Conservation (phyloP, 2,113 vertebrate genomes). For the Pelvicachromis taeniatus region DNA sequence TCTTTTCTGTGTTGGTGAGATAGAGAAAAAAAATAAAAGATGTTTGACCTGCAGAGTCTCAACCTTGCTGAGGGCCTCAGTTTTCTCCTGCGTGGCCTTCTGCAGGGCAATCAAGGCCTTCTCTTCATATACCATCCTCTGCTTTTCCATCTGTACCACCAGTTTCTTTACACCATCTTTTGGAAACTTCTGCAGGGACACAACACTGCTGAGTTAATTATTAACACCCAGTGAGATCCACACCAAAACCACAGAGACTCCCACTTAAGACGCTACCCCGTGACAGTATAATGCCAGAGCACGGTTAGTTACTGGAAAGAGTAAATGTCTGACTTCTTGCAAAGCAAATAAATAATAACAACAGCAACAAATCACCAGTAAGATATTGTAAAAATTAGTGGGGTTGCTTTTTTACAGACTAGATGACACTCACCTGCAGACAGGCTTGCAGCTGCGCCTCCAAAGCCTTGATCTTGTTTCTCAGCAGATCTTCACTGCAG, state of each 20-base stretch:
- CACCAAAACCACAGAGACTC: not conserved
- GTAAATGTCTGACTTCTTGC: not conserved
- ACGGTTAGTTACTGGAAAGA: not conserved
- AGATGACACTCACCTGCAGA: slow-evolving; percentile 79
- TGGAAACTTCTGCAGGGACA: slow-evolving; percentile 53
- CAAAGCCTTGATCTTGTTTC: slow-evolving; percentile 80
- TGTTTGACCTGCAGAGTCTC: slow-evolving; percentile 79
- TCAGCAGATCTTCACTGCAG: slow-evolving; percentile 87
- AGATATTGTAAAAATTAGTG: not conserved
- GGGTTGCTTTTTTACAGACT: not conserved
- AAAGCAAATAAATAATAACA: not conserved
- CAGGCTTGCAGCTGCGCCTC: slow-evolving; percentile 87
- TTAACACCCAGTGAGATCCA: not conserved
- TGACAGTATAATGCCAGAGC: not conserved
- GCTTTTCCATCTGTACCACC: slow-evolving; percentile 86
- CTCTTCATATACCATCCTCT: slow-evolving; percentile 84
- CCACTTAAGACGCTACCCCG: not conserved
- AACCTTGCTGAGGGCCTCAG: slow-evolving; percentile 74
- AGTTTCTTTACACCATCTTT: slow-evolving; percentile 81
- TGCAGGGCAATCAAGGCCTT: slow-evolving; percentile 82
- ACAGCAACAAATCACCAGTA: not conserved
- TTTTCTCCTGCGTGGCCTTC: slow-evolving; percentile 83
- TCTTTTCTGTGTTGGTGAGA: not conserved
- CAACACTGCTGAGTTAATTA: not conserved
- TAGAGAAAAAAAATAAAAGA: not conserved